phyloP scores from a whole-genome alignment of 30 jellyfish, hydroid and myxozoan species.

The Aurelia aurita complex sp. Pacific region DNA sequence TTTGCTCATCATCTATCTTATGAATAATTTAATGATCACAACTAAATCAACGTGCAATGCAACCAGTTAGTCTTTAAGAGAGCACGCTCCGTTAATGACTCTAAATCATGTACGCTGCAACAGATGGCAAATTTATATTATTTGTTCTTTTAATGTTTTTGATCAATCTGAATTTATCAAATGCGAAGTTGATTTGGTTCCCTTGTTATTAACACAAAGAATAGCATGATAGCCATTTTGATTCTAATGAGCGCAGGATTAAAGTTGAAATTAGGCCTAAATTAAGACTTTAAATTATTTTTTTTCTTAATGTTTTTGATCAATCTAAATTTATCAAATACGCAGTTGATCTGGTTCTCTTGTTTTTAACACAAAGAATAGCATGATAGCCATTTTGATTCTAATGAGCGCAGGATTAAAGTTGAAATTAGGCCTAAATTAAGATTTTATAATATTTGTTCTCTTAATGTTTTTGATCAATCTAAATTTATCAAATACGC shows the following conservation, averaged over 20 bases:
- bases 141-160: conserved; percentile 38
- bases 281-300: conserved; percentile 17
- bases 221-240: too few relatives aligned
- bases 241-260: too few relatives aligned
- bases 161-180: conserved; percentile 38
- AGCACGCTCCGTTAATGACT: conserved; percentile 56
- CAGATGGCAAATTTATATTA: conserved; percentile 58
- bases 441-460: conserved; percentile 26
- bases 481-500: conserved; percentile 18
- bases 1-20: conserved; percentile 73
- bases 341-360: neutral
- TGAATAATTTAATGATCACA: conserved; percentile 67
- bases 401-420: too few relatives aligned
- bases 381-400: too few relatives aligned
- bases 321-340: conserved; percentile 27
- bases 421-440: too few relatives aligned
- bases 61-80: conserved; percentile 35
- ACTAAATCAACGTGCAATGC: conserved; percentile 68
- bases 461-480: conserved; percentile 36
- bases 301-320: conserved; percentile 34
- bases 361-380: too few relatives aligned
- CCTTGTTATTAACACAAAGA: too few relatives aligned
- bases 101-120: conserved; percentile 35
- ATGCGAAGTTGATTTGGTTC: neutral
- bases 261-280: too few relatives aligned